Conservation (phyloP, 2,113 vertebrate genomes). For the Thomomys bottae region DNA sequence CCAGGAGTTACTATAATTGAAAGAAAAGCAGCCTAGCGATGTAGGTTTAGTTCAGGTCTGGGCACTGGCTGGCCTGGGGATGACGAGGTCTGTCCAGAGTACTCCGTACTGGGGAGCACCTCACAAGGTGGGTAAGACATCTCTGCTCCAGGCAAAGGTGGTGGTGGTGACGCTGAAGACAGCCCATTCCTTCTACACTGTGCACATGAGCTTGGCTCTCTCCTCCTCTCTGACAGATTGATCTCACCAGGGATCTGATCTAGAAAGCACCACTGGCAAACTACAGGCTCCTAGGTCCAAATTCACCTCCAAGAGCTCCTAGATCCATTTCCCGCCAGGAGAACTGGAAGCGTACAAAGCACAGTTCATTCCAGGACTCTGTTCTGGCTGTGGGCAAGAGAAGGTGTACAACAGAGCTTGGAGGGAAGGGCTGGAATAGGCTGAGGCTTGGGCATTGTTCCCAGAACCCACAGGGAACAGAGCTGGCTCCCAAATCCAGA, state of each 20-base stretch:
- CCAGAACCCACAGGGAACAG: slow-evolving; percentile 78
- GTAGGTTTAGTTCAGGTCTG: not conserved
- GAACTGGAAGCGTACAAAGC: slow-evolving; percentile 60
- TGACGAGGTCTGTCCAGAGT: not conserved
- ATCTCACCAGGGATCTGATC: not conserved
- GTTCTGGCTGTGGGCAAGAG: slow-evolving; percentile 73
- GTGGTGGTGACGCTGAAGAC: not conserved
- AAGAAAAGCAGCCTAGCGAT: not conserved
- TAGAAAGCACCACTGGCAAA: slow-evolving; percentile 47
- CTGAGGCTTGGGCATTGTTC: slow-evolving; percentile 75
- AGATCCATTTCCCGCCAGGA: not conserved
- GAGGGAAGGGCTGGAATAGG: slow-evolving; percentile 68
- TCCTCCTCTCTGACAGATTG: not conserved
- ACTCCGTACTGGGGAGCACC: not conserved
- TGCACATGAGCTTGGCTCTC: not conserved
- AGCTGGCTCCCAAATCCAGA: slow-evolving; percentile 78
- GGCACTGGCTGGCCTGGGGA: not conserved
- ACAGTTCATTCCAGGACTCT: slow-evolving; percentile 76
- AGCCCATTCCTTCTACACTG: not conserved
- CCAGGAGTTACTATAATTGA: not conserved
- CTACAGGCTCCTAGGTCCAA: slow-evolving; percentile 48
- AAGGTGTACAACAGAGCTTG: slow-evolving; percentile 71
- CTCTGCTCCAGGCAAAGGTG: rapidly evolving
- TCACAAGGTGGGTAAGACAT: rapidly evolving
- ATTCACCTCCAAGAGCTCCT: slow-evolving; percentile 69